Evolutionary conservation across 2,888 invertebrate genomes (phyloP), one percentile per base, ranked within the genome.

Genomic region (Oscheius sp.): DNA sequence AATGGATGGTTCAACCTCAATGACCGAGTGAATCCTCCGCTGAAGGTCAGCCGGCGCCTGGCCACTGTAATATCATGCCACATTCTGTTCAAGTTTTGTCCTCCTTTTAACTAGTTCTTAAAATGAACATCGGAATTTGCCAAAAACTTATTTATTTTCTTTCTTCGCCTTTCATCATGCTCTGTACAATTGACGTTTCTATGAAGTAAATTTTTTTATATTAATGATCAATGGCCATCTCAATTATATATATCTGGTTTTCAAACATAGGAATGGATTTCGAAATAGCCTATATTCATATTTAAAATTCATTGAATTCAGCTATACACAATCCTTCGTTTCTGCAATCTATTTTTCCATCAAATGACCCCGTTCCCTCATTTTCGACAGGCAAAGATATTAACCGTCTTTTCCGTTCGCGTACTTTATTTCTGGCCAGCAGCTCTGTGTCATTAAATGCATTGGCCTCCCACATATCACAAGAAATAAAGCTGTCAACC

Each of bases 21-120:
- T 59, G 44, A 59, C 59, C 59, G 59, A 44, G 17, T 44, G 59
- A 59, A 59, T 59, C 59, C 59, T n/a, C 59, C 59, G 59, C 26
- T 44, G 59, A 59, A 59, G 59, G 59, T 59, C 59, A 59, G 41
- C 41, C 59, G 44, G 28, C 41, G 59, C 59, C 57, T 26, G 59
- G 59, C 41, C 59, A 41, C 41, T 59, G 59, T 59, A 59, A 59
- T 59, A 59, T 59, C 44, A 44, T 59, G 28, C 59, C 59, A 59
- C 30, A 41, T n/a, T 22, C 28, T 44, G 26, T 22, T 20, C 36
- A 36, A 51, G 32, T 32, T 24, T 41, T 26, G 30, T 44, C 17
- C 26, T 59, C 33, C 32, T 56, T 30, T 12, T 41, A 59, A 59
- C 44, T n/a, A 41, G 30, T 59, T 59, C 24, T 3, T 14, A 24